Conservation (phyloP, 30 jellyfish, hydroid and myxozoan species). For the Cassiopea andromeda region DNA sequence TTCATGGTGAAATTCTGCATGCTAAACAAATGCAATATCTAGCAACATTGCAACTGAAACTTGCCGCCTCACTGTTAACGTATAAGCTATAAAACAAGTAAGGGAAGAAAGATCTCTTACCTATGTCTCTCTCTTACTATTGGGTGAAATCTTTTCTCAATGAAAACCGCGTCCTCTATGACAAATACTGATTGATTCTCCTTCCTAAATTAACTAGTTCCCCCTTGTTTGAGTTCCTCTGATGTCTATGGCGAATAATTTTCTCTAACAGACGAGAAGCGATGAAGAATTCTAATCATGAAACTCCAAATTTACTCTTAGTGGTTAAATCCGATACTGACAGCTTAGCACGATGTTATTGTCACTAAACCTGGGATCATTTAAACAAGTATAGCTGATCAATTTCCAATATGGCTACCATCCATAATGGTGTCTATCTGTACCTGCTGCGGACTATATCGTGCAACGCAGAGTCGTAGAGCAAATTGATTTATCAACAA, state of each 20-base stretch:
- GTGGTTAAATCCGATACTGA: slow-evolving; percentile 8
- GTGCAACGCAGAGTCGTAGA: slow-evolving; percentile 2
- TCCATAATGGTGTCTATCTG: neutral
- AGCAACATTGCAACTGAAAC: too few species aligned
- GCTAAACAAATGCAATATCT: too few species aligned
- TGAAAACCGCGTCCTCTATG: neutral
- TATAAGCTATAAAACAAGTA: too few species aligned
- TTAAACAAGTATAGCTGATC: neutral
- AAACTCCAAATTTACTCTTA: slow-evolving; percentile 1
- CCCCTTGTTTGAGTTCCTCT: neutral
- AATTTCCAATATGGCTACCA: neutral
- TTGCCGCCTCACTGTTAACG: too few species aligned
- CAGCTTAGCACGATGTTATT: neutral
- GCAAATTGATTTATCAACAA: slow-evolving; percentile 7
- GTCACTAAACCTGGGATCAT: neutral
- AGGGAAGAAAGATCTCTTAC: too few species aligned
- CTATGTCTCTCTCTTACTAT: too few species aligned
- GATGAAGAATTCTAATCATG: neutral
- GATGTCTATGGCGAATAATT: neutral
- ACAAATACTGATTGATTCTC: neutral
- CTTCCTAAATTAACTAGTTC: neutral
- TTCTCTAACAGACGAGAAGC: neutral
- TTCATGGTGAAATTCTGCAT: too few species aligned
- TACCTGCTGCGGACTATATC: neutral
- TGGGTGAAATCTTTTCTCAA: too few species aligned